Evolutionary conservation across 2,888 invertebrate genomes (phyloP).

Genomic region (Anthoptus insignis): DNA sequence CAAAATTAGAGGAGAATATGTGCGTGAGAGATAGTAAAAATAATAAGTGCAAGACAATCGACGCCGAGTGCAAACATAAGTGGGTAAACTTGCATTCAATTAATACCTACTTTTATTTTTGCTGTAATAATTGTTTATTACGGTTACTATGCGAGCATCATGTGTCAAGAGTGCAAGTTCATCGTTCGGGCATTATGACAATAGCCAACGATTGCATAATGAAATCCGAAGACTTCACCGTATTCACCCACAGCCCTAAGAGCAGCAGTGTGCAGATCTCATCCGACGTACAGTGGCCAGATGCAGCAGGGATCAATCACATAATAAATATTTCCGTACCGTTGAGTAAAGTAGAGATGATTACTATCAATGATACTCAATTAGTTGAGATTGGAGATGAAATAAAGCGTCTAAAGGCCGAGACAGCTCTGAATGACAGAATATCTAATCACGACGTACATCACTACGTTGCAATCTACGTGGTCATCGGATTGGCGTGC

Average conservation of each 20-base stretch:
- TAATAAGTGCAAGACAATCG: not conserved
- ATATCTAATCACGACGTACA: constrained; percentile 13
- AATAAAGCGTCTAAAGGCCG: constrained; percentile 5
- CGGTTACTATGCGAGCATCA: constrained; percentile 14
- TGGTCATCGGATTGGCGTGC: constrained; percentile 7
- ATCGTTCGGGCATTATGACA: not conserved
- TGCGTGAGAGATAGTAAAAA: constrained; percentile 4
- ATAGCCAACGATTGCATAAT: constrained; percentile 9
- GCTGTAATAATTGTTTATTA: constrained; percentile 10
- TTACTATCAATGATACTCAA: constrained; percentile 10
- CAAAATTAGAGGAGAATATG: constrained; percentile 1
- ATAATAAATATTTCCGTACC: constrained; percentile 13
- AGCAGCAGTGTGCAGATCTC: constrained; percentile 8
- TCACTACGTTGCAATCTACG: constrained; percentile 11
- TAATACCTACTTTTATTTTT: constrained; percentile 16
- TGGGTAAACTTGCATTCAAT: constrained; percentile 9
- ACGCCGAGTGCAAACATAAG: constrained; percentile 8
- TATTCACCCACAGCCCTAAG: not conserved
- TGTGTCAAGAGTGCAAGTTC: not conserved
- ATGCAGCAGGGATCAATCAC: constrained; percentile 1
- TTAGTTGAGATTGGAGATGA: constrained; percentile 12
- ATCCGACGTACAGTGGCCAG: constrained; percentile 4
- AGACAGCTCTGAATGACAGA: not conserved
- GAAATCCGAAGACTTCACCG: not conserved
- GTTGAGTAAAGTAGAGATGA: constrained; percentile 1